Evolutionary conservation across 2,797 vertebrate genomes (phyloP).

Genomic region (Anguilla anguilla): DNA sequence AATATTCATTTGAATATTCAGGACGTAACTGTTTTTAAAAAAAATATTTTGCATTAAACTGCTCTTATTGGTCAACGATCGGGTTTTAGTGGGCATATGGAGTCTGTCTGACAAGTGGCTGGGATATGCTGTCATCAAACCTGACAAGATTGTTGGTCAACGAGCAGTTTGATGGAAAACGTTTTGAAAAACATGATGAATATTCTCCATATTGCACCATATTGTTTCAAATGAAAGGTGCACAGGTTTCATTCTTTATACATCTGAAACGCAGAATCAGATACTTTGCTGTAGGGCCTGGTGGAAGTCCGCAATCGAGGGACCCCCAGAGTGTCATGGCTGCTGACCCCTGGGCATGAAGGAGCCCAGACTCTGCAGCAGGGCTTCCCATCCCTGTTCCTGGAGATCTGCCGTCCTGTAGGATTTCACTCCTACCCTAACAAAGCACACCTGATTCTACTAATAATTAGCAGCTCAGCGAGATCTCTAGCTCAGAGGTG

Average conservation of each 20-base stretch:
- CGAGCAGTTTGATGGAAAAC: conserved; percentile 28
- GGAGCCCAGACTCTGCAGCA: neutral
- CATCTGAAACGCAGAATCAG: conserved; percentile 24
- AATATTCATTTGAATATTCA: conserved; percentile 26
- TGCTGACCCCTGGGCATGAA: neutral
- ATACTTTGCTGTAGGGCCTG: conserved; percentile 14
- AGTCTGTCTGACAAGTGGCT: neutral
- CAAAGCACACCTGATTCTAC: no score
- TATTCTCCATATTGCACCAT: conserved; percentile 3
- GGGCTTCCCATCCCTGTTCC: no score
- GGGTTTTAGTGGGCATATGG: neutral
- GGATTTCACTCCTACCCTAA: no score
- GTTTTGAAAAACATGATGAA: conserved; percentile 23
- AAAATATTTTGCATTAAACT: conserved; percentile 20
- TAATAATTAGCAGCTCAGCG: no score
- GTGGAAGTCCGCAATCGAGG: neutral
- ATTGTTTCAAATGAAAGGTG: conserved; percentile 25
- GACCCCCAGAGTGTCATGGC: neutral
- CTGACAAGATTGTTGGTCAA: neutral
- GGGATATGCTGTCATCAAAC: neutral
- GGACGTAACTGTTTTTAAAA: neutral
- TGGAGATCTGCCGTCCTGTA: no score
- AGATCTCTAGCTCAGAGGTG: no score
- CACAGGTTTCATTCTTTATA: neutral
- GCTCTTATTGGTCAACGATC: neutral